Evolutionary conservation across 2,113 vertebrate genomes (phyloP), one percentile per base, ranked within the genome.

Genomic region (Trachemys scripta): DNA sequence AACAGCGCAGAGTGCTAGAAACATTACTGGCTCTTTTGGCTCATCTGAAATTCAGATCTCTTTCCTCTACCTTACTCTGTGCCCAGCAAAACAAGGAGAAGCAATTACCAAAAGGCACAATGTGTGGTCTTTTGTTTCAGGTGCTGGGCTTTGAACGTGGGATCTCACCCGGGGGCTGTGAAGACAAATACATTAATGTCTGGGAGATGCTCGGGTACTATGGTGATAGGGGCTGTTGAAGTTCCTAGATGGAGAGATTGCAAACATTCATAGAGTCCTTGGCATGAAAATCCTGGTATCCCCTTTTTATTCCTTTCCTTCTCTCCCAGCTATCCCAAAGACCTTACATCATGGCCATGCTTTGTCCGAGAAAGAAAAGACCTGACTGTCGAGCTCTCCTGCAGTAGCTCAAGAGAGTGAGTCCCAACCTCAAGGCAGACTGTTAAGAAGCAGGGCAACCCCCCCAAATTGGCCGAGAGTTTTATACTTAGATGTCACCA

Each of bases 61-160:
- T 4, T 29, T 14, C 4, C 1, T 0, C 42, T 3, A 10, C 57
- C 24, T 4, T 6, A 1, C 22, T 5, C 45, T 11, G 13, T 6
- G 38, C 11, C 17, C 87, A 80, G 80, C 65, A 38, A 10, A 29
- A 78, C 3, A 9, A 5, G 47, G 53, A 59, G 47, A 5, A 72
- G 25, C 31, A 31, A 25, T 11, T 5, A 42, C n/a, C 24, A 38
- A 3, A 3, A 62, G 4, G 88, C 6, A 53, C 88, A 72, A 29
- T 0, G 50, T 27, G 2, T 1, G 10, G 20, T 38, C 54, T 29
- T 59, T 2, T 57, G 80, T 10, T 1, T 19, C 2, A 75, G 59
- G 12, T 0, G 16, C 4, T 27, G 88, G 54, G 59, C 85, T 47
- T 4, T n/a, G 11, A 69, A 31, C 19, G 22, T 42, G 57, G 29